Evolutionary conservation across 2,113 vertebrate genomes (phyloP).

Genomic region (Rousettus leschenaultii): DNA sequence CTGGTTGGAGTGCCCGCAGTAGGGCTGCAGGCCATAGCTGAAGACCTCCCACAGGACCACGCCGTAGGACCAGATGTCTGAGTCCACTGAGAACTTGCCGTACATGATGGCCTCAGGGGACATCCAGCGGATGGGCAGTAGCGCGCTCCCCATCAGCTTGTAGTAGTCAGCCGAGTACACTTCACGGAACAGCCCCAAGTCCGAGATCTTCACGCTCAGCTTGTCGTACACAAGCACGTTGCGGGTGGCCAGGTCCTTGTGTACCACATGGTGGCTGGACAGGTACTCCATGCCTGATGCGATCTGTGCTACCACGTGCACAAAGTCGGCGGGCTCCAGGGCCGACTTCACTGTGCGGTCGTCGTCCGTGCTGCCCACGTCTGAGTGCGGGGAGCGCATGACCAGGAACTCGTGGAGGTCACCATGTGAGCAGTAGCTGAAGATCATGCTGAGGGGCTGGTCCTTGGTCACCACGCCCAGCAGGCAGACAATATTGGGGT

Average conservation of each 20-base stretch:
- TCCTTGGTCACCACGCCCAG: slow-evolving; percentile 94
- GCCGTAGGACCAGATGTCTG: slow-evolving; percentile 97
- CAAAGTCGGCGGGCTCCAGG: slow-evolving; percentile 94
- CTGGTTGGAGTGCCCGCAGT: slow-evolving; percentile 97
- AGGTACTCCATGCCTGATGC: slow-evolving; percentile 98
- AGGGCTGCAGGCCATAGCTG: slow-evolving; percentile 97
- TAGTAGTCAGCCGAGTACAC: slow-evolving; percentile 98
- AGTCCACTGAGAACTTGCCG: slow-evolving; percentile 95
- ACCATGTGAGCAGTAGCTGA: slow-evolving; percentile 91
- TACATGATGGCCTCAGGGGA: slow-evolving; percentile 95
- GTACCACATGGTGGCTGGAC: slow-evolving; percentile 92
- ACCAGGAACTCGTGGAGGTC: slow-evolving; percentile 97
- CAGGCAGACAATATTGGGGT: slow-evolving; percentile 93
- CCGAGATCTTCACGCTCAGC: slow-evolving; percentile 93
- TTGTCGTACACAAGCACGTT: slow-evolving; percentile 97
- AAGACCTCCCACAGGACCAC: slow-evolving; percentile 98
- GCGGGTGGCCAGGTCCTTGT: slow-evolving; percentile 96
- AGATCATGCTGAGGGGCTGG: slow-evolving; percentile 95
- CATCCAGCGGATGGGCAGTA: slow-evolving; percentile 98
- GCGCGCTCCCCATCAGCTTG: slow-evolving; percentile 89
- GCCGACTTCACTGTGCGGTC: slow-evolving; percentile 94
- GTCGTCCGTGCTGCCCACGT: slow-evolving; percentile 95
- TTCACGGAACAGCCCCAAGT: slow-evolving; percentile 94
- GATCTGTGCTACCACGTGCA: slow-evolving; percentile 93
- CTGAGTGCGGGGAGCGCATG: slow-evolving; percentile 95